phyloP scores from a whole-genome alignment of 2,888 invertebrate genomes.

The Orgyia antiqua region DNA sequence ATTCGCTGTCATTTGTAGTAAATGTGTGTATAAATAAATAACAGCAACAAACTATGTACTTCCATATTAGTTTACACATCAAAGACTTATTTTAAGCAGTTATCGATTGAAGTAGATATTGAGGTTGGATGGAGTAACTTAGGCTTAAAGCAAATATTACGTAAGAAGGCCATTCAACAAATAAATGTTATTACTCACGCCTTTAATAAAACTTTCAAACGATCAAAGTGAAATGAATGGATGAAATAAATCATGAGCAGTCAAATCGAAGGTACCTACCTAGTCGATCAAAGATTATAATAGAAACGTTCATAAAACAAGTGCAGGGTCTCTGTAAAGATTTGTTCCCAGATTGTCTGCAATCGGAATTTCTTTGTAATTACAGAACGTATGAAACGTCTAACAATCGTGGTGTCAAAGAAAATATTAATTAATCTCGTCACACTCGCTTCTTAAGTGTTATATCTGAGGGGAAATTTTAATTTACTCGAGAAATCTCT shows the following conservation, averaged over 20 bases:
- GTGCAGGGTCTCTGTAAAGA: slow-evolving; percentile 34
- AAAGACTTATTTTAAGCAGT: slow-evolving; percentile 10
- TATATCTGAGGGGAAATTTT: slow-evolving; percentile 30
- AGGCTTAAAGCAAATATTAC: slow-evolving; percentile 30
- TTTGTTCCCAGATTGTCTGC: slow-evolving; percentile 7
- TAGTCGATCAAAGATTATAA: slow-evolving; percentile 41
- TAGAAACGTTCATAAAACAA: slow-evolving; percentile 36
- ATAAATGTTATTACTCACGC: slow-evolving; percentile 31
- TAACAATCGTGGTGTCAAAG: slow-evolving; percentile 30
- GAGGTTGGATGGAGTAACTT: slow-evolving; percentile 13
- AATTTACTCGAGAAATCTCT: slow-evolving; percentile 23
- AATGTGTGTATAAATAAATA: too few species aligned
- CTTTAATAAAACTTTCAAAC: slow-evolving; percentile 42
- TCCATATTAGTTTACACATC: too few species aligned
- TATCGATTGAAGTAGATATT: slow-evolving; percentile 17
- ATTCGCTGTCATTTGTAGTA: too few species aligned
- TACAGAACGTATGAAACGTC: slow-evolving; percentile 25
- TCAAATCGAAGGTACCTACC: slow-evolving; percentile 32
- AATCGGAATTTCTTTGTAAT: slow-evolving; percentile 36
- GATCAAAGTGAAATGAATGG: slow-evolving; percentile 36
- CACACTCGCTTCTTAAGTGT: slow-evolving; percentile 28
- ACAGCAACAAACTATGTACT: too few species aligned
- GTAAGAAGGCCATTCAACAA: slow-evolving; percentile 28
- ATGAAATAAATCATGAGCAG: slow-evolving; percentile 37
- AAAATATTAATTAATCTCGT: slow-evolving; percentile 31